Base-by-base conservation (phyloP, 2,113 vertebrate genomes). In the Embiotoca jacksoni region DNA sequence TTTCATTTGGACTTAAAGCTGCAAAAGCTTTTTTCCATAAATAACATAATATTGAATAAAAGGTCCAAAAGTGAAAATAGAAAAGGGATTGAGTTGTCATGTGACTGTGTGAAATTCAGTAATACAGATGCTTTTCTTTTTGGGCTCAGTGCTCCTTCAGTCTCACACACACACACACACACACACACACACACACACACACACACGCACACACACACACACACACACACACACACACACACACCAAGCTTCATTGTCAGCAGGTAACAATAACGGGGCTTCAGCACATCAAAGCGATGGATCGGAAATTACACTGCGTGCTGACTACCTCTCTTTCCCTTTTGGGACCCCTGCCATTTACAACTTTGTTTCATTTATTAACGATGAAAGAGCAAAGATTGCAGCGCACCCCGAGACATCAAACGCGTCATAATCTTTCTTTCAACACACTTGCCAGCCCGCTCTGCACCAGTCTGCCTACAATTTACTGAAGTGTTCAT, bases 261-360 rank as follows among this genome's bases (percentile, higher is more conserved):
- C 83, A 81, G 74, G 79, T 82, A 90, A 90, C 81, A 91, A 89
- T 88, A 84, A 91, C 1, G 56, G 53, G 78, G 49, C 55, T 72
- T 65, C 61, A 31, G 75, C 78, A 92, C 90, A 85, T 93, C 89
- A 92, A 92, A 92, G 92, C 81, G 16, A 35, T 2, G n/a, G 73
- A 70, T 83, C 64, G 81, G 87, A 90, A 92, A 92, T 90, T 67
- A 84, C 79, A 57, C 78, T n/a, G 47, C 80, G 67, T 33, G 66
- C 80, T 36, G 70, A 83, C 58, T 80, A 54, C 71, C 66, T 55
- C 61, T 74, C 66, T 61, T 66, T 63, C 57, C 55, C 39, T 14
- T 11, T 53, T 13, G 23, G 61, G 53, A 64, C 79, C 57, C 78
- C 76, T 72, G 82, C 83, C 75, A 72, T 92, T 91, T 91, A 91